Conservation (phyloP, 2,888 invertebrate genomes). For the Tridacna gigas region DNA sequence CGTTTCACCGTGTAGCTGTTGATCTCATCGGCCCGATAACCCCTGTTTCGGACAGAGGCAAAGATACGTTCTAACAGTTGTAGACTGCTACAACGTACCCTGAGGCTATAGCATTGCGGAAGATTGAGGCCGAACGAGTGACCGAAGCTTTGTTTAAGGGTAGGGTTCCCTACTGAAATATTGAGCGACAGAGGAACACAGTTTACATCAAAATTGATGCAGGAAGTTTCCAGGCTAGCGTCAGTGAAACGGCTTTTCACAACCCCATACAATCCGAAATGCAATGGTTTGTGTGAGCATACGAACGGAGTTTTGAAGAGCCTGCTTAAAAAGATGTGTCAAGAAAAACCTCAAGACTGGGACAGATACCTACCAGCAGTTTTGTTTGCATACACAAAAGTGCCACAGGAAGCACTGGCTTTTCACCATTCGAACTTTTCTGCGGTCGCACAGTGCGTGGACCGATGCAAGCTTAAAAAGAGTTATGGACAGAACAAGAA, state of each 20-base stretch:
- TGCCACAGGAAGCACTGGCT: not conserved
- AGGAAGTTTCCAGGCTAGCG: too few relatives aligned
- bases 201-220: not conserved
- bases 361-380: too few relatives aligned
- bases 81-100: not conserved
- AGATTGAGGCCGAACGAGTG: not conserved
- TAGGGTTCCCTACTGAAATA: not conserved
- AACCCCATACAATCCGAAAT: not conserved
- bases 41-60: too few relatives aligned
- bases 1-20: too few relatives aligned
- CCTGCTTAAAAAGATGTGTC: too few relatives aligned
- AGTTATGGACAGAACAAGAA: slow-evolving; percentile 1
- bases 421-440: not conserved
- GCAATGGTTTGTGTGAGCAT: too few relatives aligned
- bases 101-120: not conserved
- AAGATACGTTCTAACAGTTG: too few relatives aligned
- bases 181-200: not conserved
- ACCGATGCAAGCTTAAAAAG: not conserved
- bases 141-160: too few relatives aligned
- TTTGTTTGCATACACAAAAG: not conserved
- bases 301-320: too few relatives aligned
- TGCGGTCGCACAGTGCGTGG: not conserved
- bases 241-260: too few relatives aligned
- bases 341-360: too few relatives aligned
- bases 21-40: too few relatives aligned